Evolutionary conservation across 1,140 invertebrate species (phyloP).

Genomic region (Habropoda laboriosa): DNA sequence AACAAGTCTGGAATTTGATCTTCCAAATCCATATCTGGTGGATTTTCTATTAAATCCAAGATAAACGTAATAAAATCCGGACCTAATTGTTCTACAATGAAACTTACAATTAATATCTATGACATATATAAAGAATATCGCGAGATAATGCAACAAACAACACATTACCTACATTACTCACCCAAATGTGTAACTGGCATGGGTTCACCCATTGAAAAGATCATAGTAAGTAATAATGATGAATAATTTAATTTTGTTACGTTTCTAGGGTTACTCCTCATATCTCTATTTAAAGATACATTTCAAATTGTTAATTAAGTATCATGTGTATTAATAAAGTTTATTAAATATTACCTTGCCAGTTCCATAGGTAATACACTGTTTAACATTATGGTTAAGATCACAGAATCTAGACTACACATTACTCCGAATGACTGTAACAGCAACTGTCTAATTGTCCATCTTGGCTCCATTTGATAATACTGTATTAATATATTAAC

Average conservation of each 20-base stretch:
- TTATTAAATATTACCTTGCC: constrained; percentile 82
- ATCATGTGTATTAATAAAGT: not conserved
- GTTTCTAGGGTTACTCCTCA: constrained; percentile 87
- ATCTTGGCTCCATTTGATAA: constrained; percentile 96
- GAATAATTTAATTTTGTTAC: constrained; percentile 88
- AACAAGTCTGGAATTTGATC: constrained; percentile 92
- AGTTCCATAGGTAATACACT: constrained; percentile 94
- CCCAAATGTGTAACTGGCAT: constrained; percentile 92
- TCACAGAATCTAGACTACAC: constrained; percentile 90
- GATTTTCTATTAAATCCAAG: constrained; percentile 90
- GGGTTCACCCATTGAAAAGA: constrained; percentile 93
- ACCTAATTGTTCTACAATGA: constrained; percentile 89
- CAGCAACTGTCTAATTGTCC: constrained; percentile 90
- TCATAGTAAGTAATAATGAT: constrained; percentile 90
- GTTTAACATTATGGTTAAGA: constrained; percentile 90
- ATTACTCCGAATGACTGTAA: constrained; percentile 93
- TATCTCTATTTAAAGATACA: constrained; percentile 82
- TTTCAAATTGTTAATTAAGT: constrained; percentile 20
- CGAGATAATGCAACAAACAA: not conserved
- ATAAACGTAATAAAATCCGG: constrained; percentile 90
- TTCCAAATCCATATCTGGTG: constrained; percentile 88
- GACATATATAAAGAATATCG: not conserved
- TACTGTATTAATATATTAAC: constrained; percentile 91
- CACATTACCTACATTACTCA: constrained; percentile 75
- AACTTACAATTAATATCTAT: constrained; percentile 1